These are phyloP conservation scores for Lycaon pictus DNA, from an alignment of 2,113 vertebrate genomes.

Conservation along the genomic window DNA sequence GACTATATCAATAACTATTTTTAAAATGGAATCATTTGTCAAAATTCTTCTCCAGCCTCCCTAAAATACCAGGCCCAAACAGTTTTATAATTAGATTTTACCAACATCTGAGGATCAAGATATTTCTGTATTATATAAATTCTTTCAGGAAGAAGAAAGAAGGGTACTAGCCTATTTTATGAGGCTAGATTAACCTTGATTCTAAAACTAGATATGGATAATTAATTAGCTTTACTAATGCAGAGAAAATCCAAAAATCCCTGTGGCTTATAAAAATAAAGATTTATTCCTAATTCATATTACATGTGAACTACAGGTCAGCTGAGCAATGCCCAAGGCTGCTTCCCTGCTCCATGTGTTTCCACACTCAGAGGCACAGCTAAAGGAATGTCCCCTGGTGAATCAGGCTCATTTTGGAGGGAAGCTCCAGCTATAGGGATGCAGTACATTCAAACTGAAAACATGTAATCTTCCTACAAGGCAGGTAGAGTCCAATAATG, in stretches of 20 bases:
- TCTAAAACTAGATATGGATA: conserved; percentile 47
- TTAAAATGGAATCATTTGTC: conserved; percentile 39
- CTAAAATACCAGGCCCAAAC: neutral
- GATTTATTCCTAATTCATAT: neutral
- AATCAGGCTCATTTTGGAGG: neutral
- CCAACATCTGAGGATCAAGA: neutral
- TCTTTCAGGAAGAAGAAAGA: neutral
- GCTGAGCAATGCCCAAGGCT: neutral
- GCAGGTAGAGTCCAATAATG: conserved; percentile 19
- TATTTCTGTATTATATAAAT: conserved; percentile 36
- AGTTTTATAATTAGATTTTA: conserved; percentile 47
- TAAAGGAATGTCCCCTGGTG: neutral
- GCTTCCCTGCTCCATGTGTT: neutral
- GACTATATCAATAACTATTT: conserved; percentile 27
- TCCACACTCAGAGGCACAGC: neutral
- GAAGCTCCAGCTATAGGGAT: neutral
- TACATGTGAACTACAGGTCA: neutral
- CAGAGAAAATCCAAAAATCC: neutral
- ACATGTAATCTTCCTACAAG: neutral
- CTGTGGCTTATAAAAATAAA: neutral
- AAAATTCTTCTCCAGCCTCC: neutral
- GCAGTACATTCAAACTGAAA: neutral
- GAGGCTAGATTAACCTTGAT: neutral
- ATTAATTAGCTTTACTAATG: conserved; percentile 8
- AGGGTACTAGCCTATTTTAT: neutral